phyloP scores from a whole-genome alignment of 2,797 vertebrate genomes.

The Cynopterus sphinx region DNA sequence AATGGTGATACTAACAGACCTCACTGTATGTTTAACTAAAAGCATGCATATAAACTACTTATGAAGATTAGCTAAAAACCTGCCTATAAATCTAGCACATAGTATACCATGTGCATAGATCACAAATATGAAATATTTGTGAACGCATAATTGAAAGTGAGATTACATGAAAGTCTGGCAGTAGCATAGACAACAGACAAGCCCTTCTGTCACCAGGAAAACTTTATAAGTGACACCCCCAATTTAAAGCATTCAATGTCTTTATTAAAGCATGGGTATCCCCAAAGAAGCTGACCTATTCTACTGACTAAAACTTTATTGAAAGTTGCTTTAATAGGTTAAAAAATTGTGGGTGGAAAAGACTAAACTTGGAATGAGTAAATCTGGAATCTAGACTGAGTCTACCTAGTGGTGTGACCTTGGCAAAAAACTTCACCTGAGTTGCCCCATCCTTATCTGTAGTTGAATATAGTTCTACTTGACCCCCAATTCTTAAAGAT shows the following conservation, averaged over 20 bases:
- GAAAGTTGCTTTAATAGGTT: neutral
- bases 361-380: neutral
- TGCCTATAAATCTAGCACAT: neutral
- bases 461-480: neutral
- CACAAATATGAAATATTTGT: neutral
- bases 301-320: neutral
- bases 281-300: neutral
- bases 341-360: neutral
- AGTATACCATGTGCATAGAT: neutral
- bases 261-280: neutral
- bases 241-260: neutral
- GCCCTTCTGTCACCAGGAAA: neutral
- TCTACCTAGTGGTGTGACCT: neutral
- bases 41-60: neutral
- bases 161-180: neutral
- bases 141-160: neutral
- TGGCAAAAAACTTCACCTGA: neutral
- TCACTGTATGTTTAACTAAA: slow-evolving; percentile 21
- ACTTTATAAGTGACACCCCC: neutral
- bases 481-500: neutral
- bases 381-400: neutral
- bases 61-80: neutral
- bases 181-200: neutral
- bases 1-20: neutral
- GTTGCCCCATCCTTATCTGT: neutral